Evolutionary conservation across 2,888 invertebrate species (phyloP).

Genomic region (Orchestes rusci): DNA sequence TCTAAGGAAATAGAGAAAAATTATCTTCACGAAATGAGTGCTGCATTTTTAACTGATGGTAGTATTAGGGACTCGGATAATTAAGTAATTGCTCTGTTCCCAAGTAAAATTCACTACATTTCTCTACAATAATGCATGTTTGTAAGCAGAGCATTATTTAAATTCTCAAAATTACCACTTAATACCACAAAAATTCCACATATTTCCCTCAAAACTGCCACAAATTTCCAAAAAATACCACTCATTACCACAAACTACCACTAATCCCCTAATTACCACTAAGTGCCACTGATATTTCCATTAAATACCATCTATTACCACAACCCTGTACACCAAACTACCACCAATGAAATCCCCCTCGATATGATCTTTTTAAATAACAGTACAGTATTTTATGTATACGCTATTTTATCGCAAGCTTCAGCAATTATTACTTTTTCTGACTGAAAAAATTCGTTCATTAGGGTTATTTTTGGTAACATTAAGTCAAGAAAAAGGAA

Average conservation of each 20-base stretch:
- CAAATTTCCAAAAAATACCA: neutral
- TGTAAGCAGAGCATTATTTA: neutral
- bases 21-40: too few relatives aligned
- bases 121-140: too few relatives aligned
- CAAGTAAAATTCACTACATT: too few relatives aligned
- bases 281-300: neutral
- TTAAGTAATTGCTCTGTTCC: too few relatives aligned
- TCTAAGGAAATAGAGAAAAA: too few relatives aligned
- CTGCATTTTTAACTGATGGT: too few relatives aligned
- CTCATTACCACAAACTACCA: neutral
- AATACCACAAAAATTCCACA: constrained; percentile 1
- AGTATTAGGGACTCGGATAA: too few relatives aligned
- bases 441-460: constrained; percentile 1
- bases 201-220: neutral
- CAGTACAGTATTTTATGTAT: neutral
- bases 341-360: constrained; percentile 3
- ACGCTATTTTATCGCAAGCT: neutral
- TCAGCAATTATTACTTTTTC: neutral
- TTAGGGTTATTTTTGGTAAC: neutral
- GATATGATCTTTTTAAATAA: constrained; percentile 1
- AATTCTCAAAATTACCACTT: neutral
- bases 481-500: constrained; percentile 1
- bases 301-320: constrained; percentile 3
- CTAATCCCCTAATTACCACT: constrained; percentile 2
- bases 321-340: constrained; percentile 1